Base-by-base conservation (phyloP, 2,113 vertebrate species). In the Neodon shergylaensis region DNA sequence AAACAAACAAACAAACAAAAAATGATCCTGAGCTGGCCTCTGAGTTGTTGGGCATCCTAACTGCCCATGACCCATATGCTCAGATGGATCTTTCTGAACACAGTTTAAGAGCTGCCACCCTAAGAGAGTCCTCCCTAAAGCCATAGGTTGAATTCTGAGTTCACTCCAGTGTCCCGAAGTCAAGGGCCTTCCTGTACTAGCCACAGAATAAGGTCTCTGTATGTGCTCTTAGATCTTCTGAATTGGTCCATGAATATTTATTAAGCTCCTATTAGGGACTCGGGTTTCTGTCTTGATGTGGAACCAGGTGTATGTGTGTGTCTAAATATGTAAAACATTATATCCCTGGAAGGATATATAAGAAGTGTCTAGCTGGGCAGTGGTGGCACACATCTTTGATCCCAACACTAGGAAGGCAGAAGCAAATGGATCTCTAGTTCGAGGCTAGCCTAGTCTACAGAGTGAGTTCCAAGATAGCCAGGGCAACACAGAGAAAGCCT, bases 261-360 rank as follows among this genome's bases (percentile, higher is more conserved):
- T 2, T 88, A 68, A 90, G 28, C 31, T 12, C 78, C 24, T 94
- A 9, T 74, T 47, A 66, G 54, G 17, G 21, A 82, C 58, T 28
- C 52, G 73, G 49, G 42, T 54, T 90, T 92, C n/a, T 92, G 87
- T 63, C 42, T 93, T 90, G 44, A 89, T 88, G 47, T 85, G 21
- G 49, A 88, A 4, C 5, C n/a, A 22, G 87, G 19, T 70, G 68
- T 88, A n/a, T 77, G 26, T 90, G 42, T 91, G 47, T 81, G 42
- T 39, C 26, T 44, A 76, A 95, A 95, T 79, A 77, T 77, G 3
- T 54, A 44, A 77, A 24, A 87, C 72, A 92, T 28, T 70, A 33
- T 82, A 85, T 74, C 86, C 86, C 78, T 76, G 63, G 39, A 94
- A 73, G 36, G 5, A 79, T 44, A 6, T 66, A 36, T 10, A 17